Evolutionary conservation across 1,140 invertebrate genomes (phyloP).

Genomic region (Habropoda laboriosa): DNA sequence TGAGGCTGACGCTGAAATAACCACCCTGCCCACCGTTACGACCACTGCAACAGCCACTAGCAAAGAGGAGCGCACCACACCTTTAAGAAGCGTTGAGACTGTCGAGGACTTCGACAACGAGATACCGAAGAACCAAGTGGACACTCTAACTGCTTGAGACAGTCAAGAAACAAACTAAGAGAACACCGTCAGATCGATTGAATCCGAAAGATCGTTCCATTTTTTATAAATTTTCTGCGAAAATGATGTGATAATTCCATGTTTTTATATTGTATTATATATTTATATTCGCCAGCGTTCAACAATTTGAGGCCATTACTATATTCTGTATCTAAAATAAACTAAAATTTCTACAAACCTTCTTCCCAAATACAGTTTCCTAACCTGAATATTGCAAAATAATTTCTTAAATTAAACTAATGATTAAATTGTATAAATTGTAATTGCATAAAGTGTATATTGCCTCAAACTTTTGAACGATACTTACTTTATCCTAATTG

Average conservation of each 20-base stretch:
- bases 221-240: neutral
- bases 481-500: neutral
- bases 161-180: neutral
- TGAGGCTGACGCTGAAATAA: conserved; percentile 50
- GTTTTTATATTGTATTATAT: neutral
- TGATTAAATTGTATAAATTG: neutral
- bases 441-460: neutral
- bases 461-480: neutral
- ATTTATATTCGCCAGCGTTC: neutral
- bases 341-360: neutral
- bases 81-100: conserved; percentile 72
- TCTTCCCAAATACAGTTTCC: neutral
- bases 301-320: neutral
- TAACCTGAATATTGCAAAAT: neutral
- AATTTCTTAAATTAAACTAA: neutral
- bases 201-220: conserved; percentile 18
- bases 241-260: neutral
- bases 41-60: conserved; percentile 15
- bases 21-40: conserved; percentile 28
- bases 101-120: conserved; percentile 77
- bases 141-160: conserved; percentile 73
- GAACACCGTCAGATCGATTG: neutral
- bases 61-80: conserved; percentile 45
- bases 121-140: conserved; percentile 74
- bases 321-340: neutral